These are phyloP conservation scores for Rafetus swinhoei DNA, from an alignment of 2,113 vertebrate species.

Conservation along the genomic window DNA sequence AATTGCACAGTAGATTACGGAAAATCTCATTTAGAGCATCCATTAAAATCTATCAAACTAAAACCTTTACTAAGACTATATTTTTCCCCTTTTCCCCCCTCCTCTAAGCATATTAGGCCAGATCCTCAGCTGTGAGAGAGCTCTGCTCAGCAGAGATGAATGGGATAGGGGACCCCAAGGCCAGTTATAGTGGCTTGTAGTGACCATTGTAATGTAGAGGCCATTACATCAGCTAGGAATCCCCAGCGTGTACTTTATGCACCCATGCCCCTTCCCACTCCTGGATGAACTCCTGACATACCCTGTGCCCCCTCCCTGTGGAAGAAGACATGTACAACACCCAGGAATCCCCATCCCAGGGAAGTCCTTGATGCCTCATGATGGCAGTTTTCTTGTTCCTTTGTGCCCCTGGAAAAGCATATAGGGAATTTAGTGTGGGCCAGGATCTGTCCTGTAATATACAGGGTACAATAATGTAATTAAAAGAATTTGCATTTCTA, in stretches of 20 bases:
- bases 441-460: slow-evolving; percentile 22
- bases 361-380: neutral
- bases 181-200: neutral
- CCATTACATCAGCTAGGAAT: neutral
- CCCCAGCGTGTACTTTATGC: fast-evolving
- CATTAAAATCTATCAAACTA: slow-evolving; percentile 67
- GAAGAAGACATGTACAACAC: neutral
- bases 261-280: fast-evolving
- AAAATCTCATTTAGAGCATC: slow-evolving; percentile 44
- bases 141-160: neutral
- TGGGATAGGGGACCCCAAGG: fast-evolving
- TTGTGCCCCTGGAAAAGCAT: neutral
- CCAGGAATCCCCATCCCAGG: neutral
- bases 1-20: slow-evolving; percentile 62
- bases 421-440: neutral
- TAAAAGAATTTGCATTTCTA: neutral
- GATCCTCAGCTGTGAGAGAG: neutral
- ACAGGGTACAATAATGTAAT: neutral
- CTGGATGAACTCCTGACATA: neutral
- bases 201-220: neutral
- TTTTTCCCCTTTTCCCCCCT: neutral
- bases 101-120: neutral
- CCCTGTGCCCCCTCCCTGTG: neutral
- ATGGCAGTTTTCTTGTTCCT: neutral
- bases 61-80: slow-evolving; percentile 27